Evolutionary conservation across 2,797 vertebrate genomes (phyloP).

Genomic region (Selene dorsalis): DNA sequence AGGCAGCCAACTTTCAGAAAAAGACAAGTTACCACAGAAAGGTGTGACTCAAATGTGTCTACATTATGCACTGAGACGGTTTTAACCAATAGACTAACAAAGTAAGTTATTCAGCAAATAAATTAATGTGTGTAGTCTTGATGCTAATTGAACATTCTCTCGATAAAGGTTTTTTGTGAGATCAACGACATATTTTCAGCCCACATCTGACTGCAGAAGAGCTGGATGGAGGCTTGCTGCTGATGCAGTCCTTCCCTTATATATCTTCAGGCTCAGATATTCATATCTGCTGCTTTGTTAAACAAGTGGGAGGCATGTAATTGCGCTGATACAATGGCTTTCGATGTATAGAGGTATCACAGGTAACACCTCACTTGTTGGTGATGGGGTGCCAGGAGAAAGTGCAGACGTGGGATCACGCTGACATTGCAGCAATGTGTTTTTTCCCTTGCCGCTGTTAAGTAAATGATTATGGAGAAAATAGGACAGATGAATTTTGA

Average conservation of each 20-base stretch:
- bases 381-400: background rate
- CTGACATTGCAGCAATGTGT: background rate
- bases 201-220: constrained; percentile 11
- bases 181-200: constrained; percentile 24
- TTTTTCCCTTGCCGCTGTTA: background rate
- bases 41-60: constrained; percentile 12
- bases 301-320: constrained; percentile 42
- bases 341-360: constrained; percentile 30
- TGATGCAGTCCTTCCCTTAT: constrained; percentile 14
- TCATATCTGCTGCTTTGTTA: constrained; percentile 42
- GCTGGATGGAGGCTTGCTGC: constrained; percentile 10
- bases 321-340: constrained; percentile 36
- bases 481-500: constrained; percentile 49
- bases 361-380: constrained; percentile 28
- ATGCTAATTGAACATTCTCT: constrained; percentile 10
- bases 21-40: constrained; percentile 22
- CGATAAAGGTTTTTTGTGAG: background rate
- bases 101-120: constrained; percentile 22
- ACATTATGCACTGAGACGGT: constrained; percentile 45
- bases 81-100: constrained; percentile 30
- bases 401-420: constrained; percentile 2
- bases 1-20: constrained; percentile 28
- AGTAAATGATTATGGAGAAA: constrained; percentile 32
- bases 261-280: constrained; percentile 20
- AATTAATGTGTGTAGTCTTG: background rate